Conservation (phyloP, 2,797 vertebrate genomes). For the Pelodytes ibericus region DNA sequence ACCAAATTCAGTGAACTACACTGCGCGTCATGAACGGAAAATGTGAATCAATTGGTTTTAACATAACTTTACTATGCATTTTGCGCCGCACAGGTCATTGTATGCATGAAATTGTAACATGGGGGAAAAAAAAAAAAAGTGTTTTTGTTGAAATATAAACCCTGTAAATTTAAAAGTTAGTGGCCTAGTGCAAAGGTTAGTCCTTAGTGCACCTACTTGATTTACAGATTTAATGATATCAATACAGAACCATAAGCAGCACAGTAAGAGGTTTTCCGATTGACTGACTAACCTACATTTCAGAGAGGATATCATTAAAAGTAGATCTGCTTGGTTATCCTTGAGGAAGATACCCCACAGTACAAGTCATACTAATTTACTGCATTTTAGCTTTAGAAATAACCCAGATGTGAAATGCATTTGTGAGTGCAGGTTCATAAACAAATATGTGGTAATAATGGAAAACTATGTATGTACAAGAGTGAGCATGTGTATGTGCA, state of each 20-base stretch:
- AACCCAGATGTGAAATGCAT: background rate
- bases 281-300: background rate
- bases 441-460: background rate
- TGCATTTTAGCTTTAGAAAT: background rate
- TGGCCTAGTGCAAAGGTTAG: no score
- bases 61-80: no score
- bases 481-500: background rate
- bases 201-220: no score
- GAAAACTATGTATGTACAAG: background rate
- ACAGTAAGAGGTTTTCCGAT: background rate
- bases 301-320: no score
- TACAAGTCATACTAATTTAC: background rate
- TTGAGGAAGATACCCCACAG: background rate
- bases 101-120: no score
- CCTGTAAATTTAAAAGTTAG: no score
- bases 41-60: slow-evolving; percentile 58
- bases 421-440: background rate
- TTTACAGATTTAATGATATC: no score
- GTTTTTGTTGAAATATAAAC: no score
- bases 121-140: no score
- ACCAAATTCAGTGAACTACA: slow-evolving; percentile 58
- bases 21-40: slow-evolving; percentile 61
- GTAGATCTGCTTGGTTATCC: background rate
- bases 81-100: no score
- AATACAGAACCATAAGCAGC: no score